A percentile compares a stretch with the other conserved stretches of the same genome.
Conservation (phyloP, 2,797 vertebrate species). For the Strix occidentalis region DNA sequence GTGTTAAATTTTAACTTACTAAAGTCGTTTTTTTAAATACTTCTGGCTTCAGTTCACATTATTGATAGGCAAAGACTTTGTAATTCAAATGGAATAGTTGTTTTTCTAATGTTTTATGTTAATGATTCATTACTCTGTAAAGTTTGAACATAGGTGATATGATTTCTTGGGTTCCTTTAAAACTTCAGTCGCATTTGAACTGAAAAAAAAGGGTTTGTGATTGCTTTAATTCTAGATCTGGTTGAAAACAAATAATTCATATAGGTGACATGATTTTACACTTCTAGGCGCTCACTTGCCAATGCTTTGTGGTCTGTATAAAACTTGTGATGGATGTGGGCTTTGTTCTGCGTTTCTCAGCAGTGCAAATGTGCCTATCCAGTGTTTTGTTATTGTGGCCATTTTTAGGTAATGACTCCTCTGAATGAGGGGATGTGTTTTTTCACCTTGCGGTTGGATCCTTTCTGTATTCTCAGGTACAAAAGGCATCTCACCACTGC, state of each 20-base stretch:
- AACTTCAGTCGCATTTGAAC: neutral
- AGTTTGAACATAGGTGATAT: neutral
- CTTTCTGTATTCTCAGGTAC: neutral
- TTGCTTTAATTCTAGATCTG: neutral
- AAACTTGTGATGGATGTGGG: neutral
- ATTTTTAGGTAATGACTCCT: neutral
- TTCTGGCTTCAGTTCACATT: rapidly evolving
- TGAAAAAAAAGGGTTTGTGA: neutral
- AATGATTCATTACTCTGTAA: neutral
- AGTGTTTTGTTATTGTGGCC: neutral
- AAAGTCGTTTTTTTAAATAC: too few relatives aligned
- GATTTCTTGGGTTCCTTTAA: neutral
- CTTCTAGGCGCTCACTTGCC: neutral
- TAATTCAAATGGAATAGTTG: neutral
- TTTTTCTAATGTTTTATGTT: neutral
- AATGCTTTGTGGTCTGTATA: neutral
- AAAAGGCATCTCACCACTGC: neutral
- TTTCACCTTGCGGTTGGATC: neutral
- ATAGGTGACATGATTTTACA: neutral
- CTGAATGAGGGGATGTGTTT: neutral
- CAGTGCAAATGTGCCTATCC: neutral
- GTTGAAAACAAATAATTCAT: neutral
- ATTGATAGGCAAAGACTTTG: neutral
- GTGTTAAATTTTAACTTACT: neutral
- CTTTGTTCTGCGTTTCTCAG: neutral